Evolutionary conservation across 2,113 vertebrate genomes (phyloP).

Genomic region (Opisthocomus hoazin): DNA sequence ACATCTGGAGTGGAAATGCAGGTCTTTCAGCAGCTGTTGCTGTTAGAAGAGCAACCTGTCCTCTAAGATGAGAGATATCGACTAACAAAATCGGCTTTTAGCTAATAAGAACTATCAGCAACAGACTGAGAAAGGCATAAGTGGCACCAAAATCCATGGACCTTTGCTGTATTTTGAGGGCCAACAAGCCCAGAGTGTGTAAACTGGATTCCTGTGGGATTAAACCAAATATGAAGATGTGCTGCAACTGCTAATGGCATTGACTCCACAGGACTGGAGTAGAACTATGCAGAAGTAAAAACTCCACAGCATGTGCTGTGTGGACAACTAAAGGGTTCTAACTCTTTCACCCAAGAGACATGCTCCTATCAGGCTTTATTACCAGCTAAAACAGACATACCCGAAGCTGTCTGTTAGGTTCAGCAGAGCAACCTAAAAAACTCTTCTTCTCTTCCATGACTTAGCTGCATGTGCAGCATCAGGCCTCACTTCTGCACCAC

Average conservation of each 20-base stretch:
- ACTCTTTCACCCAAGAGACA: neutral
- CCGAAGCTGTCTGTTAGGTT: neutral
- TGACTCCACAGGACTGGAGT: neutral
- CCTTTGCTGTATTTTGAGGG: neutral
- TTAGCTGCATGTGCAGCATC: neutral
- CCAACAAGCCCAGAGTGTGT: neutral
- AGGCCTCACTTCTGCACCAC: neutral
- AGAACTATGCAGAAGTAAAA: neutral
- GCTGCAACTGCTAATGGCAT: neutral
- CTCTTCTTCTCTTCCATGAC: neutral
- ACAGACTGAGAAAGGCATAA: neutral
- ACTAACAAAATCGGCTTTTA: neutral
- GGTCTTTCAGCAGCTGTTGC: neutral
- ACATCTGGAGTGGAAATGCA: neutral
- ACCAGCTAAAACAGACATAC: neutral
- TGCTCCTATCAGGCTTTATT: neutral
- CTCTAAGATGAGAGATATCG: neutral
- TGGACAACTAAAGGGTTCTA: neutral
- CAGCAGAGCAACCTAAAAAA: neutral
- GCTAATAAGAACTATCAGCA: neutral
- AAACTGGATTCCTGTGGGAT: neutral
- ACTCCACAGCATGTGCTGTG: neutral
- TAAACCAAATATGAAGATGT: neutral
- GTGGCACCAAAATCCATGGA: neutral
- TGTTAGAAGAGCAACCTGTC: neutral